phyloP scores from a whole-genome alignment of 1,140 invertebrate genomes.

The Rhopalosiphum maidis region DNA sequence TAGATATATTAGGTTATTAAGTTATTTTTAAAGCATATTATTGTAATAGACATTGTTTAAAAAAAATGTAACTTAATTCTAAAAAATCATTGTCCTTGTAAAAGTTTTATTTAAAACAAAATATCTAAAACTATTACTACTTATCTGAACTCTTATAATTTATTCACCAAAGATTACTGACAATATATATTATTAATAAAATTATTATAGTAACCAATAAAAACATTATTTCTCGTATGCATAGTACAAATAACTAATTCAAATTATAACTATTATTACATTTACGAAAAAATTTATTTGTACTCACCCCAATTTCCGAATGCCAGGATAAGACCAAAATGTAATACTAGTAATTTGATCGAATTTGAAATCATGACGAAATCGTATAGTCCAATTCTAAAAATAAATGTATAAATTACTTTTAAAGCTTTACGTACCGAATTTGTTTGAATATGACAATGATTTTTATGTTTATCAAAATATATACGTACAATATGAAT shows the following conservation, averaged over 20 bases:
- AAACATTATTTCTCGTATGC: background rate
- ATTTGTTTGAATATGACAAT: background rate
- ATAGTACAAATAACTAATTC: background rate
- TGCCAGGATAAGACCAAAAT: constrained; percentile 23
- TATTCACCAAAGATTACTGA: background rate
- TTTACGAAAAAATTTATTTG: background rate
- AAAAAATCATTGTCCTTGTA: background rate
- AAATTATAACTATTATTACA: background rate
- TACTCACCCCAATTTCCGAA: constrained; percentile 39
- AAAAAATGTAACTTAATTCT: background rate
- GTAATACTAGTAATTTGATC: constrained; percentile 14
- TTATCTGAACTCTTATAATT: background rate
- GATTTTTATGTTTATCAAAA: background rate
- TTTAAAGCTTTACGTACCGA: background rate
- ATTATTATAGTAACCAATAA: background rate
- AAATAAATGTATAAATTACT: constrained; percentile 1
- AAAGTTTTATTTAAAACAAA: background rate
- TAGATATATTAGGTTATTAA: background rate
- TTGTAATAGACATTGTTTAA: background rate
- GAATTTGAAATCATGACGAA: constrained; percentile 41
- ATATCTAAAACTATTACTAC: no score
- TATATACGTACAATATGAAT: background rate
- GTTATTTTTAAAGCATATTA: background rate
- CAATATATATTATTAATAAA: background rate
- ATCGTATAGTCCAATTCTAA: background rate